phyloP scores from a whole-genome alignment of 2,113 vertebrate genomes.

The Clarias magur region DNA sequence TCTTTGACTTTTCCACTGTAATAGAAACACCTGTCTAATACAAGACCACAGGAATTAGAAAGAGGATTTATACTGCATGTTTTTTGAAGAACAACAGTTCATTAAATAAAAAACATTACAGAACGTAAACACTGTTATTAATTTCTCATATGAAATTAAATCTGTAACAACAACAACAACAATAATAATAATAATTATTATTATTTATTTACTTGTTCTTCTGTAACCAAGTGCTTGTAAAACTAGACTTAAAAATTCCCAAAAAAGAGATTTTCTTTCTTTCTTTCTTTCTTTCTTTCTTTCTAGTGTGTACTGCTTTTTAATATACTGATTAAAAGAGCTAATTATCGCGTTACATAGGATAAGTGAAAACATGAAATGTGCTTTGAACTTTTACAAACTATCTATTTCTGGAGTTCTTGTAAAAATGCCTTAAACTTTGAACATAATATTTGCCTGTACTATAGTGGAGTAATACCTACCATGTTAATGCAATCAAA shows the following conservation, averaged over 20 bases:
- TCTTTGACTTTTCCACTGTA: not conserved
- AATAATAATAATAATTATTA: not conserved
- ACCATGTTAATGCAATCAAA: no score
- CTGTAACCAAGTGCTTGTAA: no score
- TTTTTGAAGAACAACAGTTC: not conserved
- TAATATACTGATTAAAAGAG: not conserved
- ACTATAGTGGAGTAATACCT: no score
- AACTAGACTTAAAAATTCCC: no score
- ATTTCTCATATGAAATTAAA: not conserved
- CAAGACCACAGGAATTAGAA: not conserved
- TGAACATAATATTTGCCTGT: not conserved
- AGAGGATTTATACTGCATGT: not conserved
- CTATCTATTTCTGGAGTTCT: no score
- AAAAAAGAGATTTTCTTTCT: not conserved
- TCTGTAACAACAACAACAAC: not conserved
- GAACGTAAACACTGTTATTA: not conserved
- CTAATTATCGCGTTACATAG: not conserved
- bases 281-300: not conserved
- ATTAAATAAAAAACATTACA: not conserved
- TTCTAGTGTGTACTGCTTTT: not conserved
- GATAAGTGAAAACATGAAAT: not conserved
- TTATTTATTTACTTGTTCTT: not conserved
- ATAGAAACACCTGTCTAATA: constrained; percentile 2
- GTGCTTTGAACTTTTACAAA: not conserved
- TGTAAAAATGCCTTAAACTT: no score